These are phyloP conservation scores for Diorhabda elongata DNA, from an alignment of 1,140 invertebrate genomes.

Conservation along the genomic window DNA sequence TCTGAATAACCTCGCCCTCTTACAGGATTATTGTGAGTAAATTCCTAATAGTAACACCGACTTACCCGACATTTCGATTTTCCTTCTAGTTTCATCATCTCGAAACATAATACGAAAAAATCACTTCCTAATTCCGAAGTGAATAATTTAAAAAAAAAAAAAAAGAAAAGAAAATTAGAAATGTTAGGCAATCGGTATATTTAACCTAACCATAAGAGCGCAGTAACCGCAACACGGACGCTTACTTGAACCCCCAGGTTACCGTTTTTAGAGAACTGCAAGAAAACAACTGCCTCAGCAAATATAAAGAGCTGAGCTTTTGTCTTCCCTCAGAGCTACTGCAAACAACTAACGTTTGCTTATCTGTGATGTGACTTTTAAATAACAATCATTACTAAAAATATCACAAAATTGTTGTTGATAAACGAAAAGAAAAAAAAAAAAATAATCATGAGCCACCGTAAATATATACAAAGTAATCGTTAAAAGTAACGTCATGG, in stretches of 20 bases:
- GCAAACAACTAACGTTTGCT: slow-evolving; percentile 41
- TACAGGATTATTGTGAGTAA: slow-evolving; percentile 44
- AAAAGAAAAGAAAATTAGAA: neutral
- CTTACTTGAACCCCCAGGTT: slow-evolving; percentile 14
- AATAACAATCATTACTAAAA: slow-evolving; percentile 49
- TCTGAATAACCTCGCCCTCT: slow-evolving; percentile 41
- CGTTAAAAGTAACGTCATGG: slow-evolving; percentile 27
- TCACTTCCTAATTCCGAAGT: neutral
- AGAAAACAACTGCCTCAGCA: slow-evolving; percentile 30
- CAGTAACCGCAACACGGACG: slow-evolving; percentile 5
- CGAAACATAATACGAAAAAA: neutral
- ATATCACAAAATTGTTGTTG: slow-evolving; percentile 50
- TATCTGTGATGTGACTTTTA: slow-evolving; percentile 44
- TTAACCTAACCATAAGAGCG: slow-evolving; percentile 5
- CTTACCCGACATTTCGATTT: neutral
- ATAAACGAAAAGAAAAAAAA: slow-evolving; percentile 38
- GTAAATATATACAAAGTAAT: slow-evolving; percentile 36
- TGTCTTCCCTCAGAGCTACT: slow-evolving; percentile 32
- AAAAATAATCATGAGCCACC: slow-evolving; percentile 45
- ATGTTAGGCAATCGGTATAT: slow-evolving; percentile 2
- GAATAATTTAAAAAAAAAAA: neutral
- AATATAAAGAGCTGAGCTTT: slow-evolving; percentile 18
- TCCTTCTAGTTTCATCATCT: neutral
- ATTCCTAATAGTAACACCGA: slow-evolving; percentile 33
- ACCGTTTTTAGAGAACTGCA: slow-evolving; percentile 35